Evolutionary conservation across 1,140 invertebrate genomes (phyloP), one percentile per base, ranked within the genome.

Genomic region (Dolichoris vasculosae): DNA sequence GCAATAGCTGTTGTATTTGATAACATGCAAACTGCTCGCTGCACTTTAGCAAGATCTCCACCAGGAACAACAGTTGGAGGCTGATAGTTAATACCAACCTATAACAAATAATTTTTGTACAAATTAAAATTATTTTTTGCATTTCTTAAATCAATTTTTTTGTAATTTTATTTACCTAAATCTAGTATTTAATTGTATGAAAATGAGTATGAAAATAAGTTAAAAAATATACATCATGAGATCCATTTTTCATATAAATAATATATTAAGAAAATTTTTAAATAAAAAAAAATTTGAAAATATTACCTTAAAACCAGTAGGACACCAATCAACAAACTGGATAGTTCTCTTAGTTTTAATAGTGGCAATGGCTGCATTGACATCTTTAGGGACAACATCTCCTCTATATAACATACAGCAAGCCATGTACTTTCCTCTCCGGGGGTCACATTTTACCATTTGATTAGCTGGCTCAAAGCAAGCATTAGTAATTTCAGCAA

Each of bases 401-500:
- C 95, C 95, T 83, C 95, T 89, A 89, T 95, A 95, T 81, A 95
- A 90, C 91, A 95, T 93, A 88, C 95, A 96, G 86, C 95, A 95
- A 77, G 95, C 95, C 95, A 96, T 96, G 92, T 96, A 97, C 92
- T 97, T 97, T 71, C 96, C 96, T 89, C 96, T 95, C 69, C 96
- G 93, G 13, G 94, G 94, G 85, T 95, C 94, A 84, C 94, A 95
- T 87, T 96, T 95, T 0, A 96, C 95, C 95, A 96, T 96, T 89
- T 96, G 88, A 55, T 89, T 95, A 83, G 94, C 94, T 20, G 95
- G 95, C 88, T 96, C 95, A 89, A 96, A 97, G 89, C 95, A 96
- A 23, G 94, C 94, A 87, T 95, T 96, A 69, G 96, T 96, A 63
- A 96, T 95, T 87, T 95, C 95, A 63, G 91, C 91, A 48, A 95